phyloP scores from a whole-genome alignment of 2,113 vertebrate genomes.

The Syrrhaptes paradoxus region DNA sequence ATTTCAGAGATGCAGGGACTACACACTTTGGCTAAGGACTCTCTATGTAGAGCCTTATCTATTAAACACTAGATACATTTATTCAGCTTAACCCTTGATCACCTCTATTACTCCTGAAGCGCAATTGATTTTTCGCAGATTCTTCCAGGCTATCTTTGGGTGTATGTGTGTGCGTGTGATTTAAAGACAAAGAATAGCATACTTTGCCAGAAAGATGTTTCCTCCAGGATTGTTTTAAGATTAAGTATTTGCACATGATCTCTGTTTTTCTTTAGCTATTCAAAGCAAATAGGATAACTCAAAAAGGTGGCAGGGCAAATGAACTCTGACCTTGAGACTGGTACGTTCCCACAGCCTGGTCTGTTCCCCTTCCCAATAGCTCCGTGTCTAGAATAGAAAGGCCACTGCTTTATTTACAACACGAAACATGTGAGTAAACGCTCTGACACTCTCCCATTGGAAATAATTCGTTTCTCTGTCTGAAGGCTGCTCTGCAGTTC shows the following conservation, averaged over 20 bases:
- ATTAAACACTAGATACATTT: neutral
- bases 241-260: neutral
- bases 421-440: neutral
- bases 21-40: neutral
- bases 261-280: neutral
- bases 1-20: neutral
- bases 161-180: neutral
- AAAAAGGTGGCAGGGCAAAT: conserved; percentile 7
- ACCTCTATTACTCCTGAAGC: neutral
- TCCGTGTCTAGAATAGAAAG: conserved; percentile 14
- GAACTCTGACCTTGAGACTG: neutral
- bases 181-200: neutral
- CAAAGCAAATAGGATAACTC: neutral
- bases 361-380: neutral
- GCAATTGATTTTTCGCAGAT: neutral
- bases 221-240: neutral
- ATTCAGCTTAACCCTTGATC: neutral
- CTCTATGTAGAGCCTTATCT: neutral
- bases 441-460: neutral
- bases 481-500: neutral
- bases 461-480: neutral
- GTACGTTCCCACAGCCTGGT: conserved; percentile 10
- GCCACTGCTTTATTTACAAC: neutral
- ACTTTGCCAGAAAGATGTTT: neutral
- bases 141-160: neutral